Base-by-base conservation (phyloP, 2,797 vertebrate genomes). In the Sparus aurata region DNA sequence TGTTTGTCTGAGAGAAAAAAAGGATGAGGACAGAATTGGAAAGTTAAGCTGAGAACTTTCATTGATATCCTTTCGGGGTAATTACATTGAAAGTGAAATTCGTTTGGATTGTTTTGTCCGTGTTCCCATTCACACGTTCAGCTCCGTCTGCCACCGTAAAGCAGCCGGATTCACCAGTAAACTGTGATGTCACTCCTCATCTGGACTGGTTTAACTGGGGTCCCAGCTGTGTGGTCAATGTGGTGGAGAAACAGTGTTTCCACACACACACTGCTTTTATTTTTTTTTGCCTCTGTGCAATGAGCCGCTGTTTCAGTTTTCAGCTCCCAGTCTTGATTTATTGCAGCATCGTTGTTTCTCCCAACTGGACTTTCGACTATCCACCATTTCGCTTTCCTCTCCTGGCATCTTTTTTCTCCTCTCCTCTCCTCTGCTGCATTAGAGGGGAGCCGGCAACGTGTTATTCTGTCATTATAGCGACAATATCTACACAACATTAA, bases 401-500 rank as follows among this genome's bases (percentile, higher is more conserved):
- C 46, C 84, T 79, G 75, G 75, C 89, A 62, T 63, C 71, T 69
- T 73, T 27, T n/a, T 27, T 27, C 27, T 27, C 27, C 30, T 59
- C 27, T 27, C 27, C 30, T 59, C 63, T 69, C 68, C 66, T 63
- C 62, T 45, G 77, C 75, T 69, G 80, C 73, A 60, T 63, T 63
- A 70, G 63, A 88, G 67, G 68, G 81, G 3, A 91, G 89, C 63
- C 66, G 49, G 71, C 70, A 64, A 79, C 60, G 69, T 79, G 82
- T 87, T 88, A 86, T 89, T 91, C 85, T 87, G 68, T 91, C 90
- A 91, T 92, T 89, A 86, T 63, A 79, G 78, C 23, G 23, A 83
- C 91, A 89, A 93, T 93, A 86, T 91, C 92, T 91, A 93, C 94
- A 94, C 92, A 93, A 94, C 95, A 94, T 96, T 95, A 95, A 87